phyloP scores from a whole-genome alignment of 2,888 invertebrate genomes.

The Norana najaformis region DNA sequence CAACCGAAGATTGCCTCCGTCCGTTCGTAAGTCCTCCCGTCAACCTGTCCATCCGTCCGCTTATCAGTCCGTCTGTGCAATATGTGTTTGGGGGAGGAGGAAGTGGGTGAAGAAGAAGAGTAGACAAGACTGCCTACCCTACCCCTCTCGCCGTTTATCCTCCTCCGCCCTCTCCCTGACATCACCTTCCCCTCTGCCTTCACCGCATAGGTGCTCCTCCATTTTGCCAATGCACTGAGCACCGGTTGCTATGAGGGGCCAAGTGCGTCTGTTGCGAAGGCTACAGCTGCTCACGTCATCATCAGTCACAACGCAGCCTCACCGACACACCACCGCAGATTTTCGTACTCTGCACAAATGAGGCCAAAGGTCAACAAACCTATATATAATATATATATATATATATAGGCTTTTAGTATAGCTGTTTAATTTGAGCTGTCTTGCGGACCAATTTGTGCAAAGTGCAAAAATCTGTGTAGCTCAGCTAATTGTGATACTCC shows the following conservation, averaged over 20 bases:
- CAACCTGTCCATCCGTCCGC: neutral
- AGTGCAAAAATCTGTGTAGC: neutral
- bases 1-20: neutral
- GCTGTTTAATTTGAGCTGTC: neutral
- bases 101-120: slow-evolving; percentile 4
- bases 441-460: neutral
- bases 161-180: neutral
- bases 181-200: too few species aligned
- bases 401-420: neutral
- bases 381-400: neutral
- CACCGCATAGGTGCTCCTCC: neutral
- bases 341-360: neutral
- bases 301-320: neutral
- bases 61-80: neutral
- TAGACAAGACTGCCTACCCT: neutral
- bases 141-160: neutral
- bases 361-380: neutral
- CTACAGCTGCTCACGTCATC: neutral
- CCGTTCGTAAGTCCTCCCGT: neutral
- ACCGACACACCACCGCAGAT: neutral
- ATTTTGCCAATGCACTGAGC: neutral
- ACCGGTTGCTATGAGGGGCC: neutral
- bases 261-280: neutral
- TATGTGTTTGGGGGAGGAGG: neutral
- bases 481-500: neutral